These are phyloP conservation scores for Lepidostoma basale DNA, from an alignment of 1,140 invertebrate species.

Conservation along the genomic window DNA sequence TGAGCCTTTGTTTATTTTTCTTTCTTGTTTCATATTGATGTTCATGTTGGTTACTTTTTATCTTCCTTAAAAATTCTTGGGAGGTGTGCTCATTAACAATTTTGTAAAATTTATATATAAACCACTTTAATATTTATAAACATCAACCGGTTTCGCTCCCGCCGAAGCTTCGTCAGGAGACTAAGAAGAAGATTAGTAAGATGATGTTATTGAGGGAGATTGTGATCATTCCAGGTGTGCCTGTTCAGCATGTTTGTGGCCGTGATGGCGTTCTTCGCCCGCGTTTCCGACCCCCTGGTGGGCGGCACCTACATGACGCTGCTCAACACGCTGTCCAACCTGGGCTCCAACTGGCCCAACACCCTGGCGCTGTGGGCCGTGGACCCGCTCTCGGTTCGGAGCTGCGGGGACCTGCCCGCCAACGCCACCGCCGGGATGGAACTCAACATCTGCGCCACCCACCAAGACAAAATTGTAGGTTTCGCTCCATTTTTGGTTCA, in stretches of 20 bases:
- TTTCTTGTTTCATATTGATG: too few species aligned
- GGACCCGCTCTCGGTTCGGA: slow-evolving; percentile 83
- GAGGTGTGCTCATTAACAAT: too few species aligned
- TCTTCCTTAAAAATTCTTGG: too few species aligned
- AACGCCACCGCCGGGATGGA: slow-evolving; percentile 51
- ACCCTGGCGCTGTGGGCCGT: slow-evolving; percentile 93
- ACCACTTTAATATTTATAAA: slow-evolving; percentile 41
- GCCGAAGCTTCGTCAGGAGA: too few species aligned
- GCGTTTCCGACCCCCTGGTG: slow-evolving; percentile 89
- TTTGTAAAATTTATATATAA: too few species aligned
- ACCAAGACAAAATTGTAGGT: slow-evolving; percentile 52
- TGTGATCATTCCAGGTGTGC: slow-evolving; percentile 59
- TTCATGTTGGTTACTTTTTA: too few species aligned
- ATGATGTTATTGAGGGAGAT: neutral
- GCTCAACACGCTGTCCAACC: slow-evolving; percentile 94
- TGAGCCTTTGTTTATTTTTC: too few species aligned
- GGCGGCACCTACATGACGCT: slow-evolving; percentile 99
- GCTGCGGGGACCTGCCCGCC: slow-evolving; percentile 59
- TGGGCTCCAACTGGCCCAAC: slow-evolving; percentile 96
- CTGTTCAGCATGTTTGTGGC: slow-evolving; percentile 74
- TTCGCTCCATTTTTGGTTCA: neutral
- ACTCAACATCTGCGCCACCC: slow-evolving; percentile 54
- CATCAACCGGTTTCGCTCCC: too few species aligned
- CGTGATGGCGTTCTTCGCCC: slow-evolving; percentile 70
- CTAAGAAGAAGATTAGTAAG: neutral